Evolutionary conservation across 2,113 vertebrate species (phyloP).

Genomic region (Passer montanus): DNA sequence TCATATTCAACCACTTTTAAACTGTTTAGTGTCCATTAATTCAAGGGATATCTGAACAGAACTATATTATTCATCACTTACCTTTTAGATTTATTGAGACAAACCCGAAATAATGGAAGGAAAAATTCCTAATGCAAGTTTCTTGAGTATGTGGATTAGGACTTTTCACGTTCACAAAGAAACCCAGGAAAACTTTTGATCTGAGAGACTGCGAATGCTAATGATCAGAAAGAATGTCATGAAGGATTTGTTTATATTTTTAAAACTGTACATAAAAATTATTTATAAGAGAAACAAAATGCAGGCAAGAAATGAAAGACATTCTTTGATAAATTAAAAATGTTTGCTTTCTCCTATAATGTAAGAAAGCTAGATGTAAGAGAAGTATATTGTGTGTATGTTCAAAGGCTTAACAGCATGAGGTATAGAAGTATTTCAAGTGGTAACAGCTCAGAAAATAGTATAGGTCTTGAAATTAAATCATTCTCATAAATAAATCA

Average conservation of each 20-base stretch:
- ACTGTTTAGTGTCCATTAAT: neutral
- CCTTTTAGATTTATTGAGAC: neutral
- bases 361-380: constrained; percentile 44
- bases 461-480: constrained; percentile 48
- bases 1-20: neutral
- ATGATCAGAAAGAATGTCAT: constrained; percentile 61
- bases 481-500: constrained; percentile 58
- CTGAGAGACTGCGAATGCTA: neutral
- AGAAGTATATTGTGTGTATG: constrained; percentile 39
- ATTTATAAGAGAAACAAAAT: constrained; percentile 68
- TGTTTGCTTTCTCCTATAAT: constrained; percentile 48
- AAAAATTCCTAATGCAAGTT: neutral
- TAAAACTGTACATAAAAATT: constrained; percentile 56
- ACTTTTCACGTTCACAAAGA: constrained; percentile 30
- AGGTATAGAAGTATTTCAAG: constrained; percentile 59
- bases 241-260: constrained; percentile 64
- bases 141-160: neutral
- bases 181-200: constrained; percentile 59
- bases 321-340: constrained; percentile 71
- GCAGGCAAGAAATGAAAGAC: constrained; percentile 55
- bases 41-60: neutral
- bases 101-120: neutral
- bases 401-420: constrained; percentile 63
- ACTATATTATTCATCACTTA: neutral
- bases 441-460: constrained; percentile 57